Evolutionary conservation across 2,113 vertebrate species (phyloP), one percentile per base, ranked within the genome.

Genomic region (Podarcis muralis): DNA sequence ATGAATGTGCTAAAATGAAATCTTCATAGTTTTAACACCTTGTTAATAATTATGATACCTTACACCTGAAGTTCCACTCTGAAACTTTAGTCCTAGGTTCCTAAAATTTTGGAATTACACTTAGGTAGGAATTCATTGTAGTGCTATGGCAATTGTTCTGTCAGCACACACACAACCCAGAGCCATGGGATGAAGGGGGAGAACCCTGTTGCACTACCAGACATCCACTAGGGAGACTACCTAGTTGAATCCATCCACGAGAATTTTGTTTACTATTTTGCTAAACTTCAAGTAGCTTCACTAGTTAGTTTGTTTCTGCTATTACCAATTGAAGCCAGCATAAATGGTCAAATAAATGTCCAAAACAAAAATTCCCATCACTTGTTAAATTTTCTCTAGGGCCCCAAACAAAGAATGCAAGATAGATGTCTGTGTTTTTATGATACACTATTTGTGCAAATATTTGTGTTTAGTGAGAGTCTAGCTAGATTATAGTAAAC

Each of bases 1-100:
- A 18, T 66, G 69, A 62, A 76, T 83, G 35, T 83, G 87, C 35
- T 65, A 48, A 88, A 83, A 62, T n/a, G 32, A 87, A 83, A 32
- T 75, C 2, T 6, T 57, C 69, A 62, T 40, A 77, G 7, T 77
- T 85, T 76, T 37, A 40, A 32, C 32, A 30, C 25, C 65, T 65
- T 18, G 23, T 62, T 85, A 62, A 76, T 15, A 65, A 76, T 88
- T 62, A 81, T 87, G 9, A 40, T 62, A 32, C 8, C 40, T 57
- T 74, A 22, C 3, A 37, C 37, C 27, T 32, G 43, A 71, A 53
- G 71, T 81, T 35, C 22, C 35, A 74, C 53, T 82, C 53, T 75
- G 69, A 75, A 43, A 18, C 25, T 82, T 65, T 13, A 69, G 20
- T 80, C 68, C 22, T 18, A 85, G 72, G 25, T n/a, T 75, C 16